Evolutionary conservation across 2,797 vertebrate genomes (phyloP), one percentile per base, ranked within the genome.

Genomic region (Novumbra hubbsi): DNA sequence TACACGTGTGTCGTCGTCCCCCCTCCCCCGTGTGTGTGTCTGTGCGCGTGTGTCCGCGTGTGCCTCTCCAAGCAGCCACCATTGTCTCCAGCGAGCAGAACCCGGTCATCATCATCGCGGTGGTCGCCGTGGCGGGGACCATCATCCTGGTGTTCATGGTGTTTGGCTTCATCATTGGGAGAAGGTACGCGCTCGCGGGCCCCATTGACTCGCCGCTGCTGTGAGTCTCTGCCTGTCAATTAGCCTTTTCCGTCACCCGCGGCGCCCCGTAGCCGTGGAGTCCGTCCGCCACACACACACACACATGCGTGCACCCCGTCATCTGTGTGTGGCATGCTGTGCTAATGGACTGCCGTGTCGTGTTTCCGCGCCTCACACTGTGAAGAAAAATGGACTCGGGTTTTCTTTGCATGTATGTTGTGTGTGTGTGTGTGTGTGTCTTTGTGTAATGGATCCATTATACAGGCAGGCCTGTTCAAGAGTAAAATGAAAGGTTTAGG

Each of bases 141-240:
- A 99, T 99, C 90, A 99, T 99, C 91, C 92, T 99, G 90, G 97
- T 99, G 74, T 99, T 99, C 92, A 99, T 99, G 97, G 97, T 99
- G 82, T 99, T 99, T 79, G 98, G 98, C 89, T 99, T 99, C 94
- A 99, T 99, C 94, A 99, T 99, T 4, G 98, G 98, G 91, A 95
- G 98, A 96, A 99, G 98, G 98, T 98, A 98, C 81, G 76, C 90
- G 92, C 86, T 85, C 82, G 91, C 91, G 90, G 93, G 91, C 92
- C 91, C 93, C 91, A 90, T 93, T 94, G 93, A 94, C 91, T 94
- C 93, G 86, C 93, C 93, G 87, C 92, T 94, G 84, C 92, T 94
- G 94, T 94, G 93, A 94, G 93, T 94, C 91, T 92, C 88, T 81
- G 91, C 91, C 92, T 91, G 89, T 91, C 91, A 91, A 85, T 92